Percentiles rank a stretch among this genome's conserved stretches.
Conservation (phyloP, 2,113 vertebrate species). For the Turdus rufiventris region DNA sequence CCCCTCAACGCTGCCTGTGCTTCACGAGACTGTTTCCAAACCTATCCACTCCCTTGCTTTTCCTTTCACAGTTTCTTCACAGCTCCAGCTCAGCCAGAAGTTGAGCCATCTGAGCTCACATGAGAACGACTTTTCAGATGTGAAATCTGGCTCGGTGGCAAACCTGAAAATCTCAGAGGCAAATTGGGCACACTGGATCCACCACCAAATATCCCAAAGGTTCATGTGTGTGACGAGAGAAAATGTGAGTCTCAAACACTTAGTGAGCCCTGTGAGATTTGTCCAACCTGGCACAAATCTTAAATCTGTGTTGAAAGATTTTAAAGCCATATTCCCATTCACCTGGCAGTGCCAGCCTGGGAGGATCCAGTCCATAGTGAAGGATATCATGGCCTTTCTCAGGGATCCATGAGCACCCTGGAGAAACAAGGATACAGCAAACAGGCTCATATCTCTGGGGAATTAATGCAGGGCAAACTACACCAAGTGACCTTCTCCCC, state of each 20-base stretch:
- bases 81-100: constrained; percentile 37
- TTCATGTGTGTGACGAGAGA: not conserved
- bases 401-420: not conserved
- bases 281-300: not conserved
- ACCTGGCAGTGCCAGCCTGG: not conserved
- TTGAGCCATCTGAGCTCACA: constrained; percentile 37
- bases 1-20: not conserved
- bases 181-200: not conserved
- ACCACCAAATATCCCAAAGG: not conserved
- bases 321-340: not conserved
- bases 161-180: not conserved
- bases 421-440: not conserved
- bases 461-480: not conserved
- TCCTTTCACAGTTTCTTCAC: constrained; percentile 49
- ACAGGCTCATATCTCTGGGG: not conserved
- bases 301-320: not conserved
- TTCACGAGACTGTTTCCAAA: not conserved
- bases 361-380: not conserved
- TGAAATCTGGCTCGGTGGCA: not conserved
- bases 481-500: not conserved
- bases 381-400: not conserved
- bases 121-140: not conserved
- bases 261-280: not conserved
- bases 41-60: not conserved
- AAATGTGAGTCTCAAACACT: not conserved